A percentile compares a stretch with the other conserved stretches of the same genome.
Conservation (phyloP, 1,140 invertebrate species). For the Magallana gigas region DNA sequence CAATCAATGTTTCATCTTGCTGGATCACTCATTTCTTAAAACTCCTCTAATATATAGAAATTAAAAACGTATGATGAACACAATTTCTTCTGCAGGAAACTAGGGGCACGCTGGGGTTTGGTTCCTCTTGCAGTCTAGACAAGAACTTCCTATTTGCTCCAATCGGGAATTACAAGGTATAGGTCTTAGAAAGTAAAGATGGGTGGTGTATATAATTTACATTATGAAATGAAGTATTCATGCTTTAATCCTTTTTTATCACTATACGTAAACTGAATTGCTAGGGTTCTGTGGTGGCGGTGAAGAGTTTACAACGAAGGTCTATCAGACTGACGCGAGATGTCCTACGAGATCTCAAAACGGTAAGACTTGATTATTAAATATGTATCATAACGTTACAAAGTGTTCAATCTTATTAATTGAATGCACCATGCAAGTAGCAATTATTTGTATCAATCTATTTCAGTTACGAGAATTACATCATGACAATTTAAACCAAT, state of each 20-base stretch:
- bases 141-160: conserved; percentile 69
- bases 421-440: neutral
- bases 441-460: neutral
- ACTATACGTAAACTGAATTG: neutral
- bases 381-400: neutral
- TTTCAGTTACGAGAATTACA: conserved; percentile 94
- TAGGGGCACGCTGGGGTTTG: conserved; percentile 67
- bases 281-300: conserved; percentile 68
- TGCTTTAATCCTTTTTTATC: too few relatives aligned
- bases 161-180: conserved; percentile 72
- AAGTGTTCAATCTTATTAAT: neutral
- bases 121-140: conserved; percentile 72
- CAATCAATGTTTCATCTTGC: neutral
- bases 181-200: too few relatives aligned
- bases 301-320: conserved; percentile 65
- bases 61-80: neutral
- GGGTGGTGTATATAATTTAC: too few relatives aligned
- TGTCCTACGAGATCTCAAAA: conserved; percentile 63
- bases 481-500: conserved; percentile 95
- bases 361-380: conserved; percentile 53
- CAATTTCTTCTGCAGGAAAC: conserved; percentile 64
- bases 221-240: too few relatives aligned
- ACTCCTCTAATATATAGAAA: neutral
- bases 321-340: conserved; percentile 64
- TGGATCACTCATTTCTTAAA: neutral